Percentiles rank a stretch among this genome's conserved stretches.
phyloP scores from a whole-genome alignment of 92 coral and sea anemone species.

The Palythoa caribaeorum region DNA sequence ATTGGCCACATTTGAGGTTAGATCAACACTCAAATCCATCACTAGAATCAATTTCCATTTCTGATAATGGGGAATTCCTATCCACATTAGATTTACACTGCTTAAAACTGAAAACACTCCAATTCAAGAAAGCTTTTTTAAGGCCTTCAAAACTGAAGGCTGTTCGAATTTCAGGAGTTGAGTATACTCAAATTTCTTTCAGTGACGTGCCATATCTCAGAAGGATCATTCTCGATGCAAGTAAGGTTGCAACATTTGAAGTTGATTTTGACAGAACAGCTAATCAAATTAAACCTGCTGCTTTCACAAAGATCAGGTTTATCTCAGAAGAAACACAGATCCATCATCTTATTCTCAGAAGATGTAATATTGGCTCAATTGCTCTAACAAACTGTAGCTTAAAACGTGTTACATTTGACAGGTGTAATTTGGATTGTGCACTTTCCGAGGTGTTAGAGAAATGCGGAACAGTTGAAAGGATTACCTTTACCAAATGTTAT shows the following conservation, averaged over 20 bases:
- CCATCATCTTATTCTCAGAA: constrained; percentile 61
- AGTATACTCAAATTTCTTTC: constrained; percentile 52
- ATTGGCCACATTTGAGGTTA: constrained; percentile 70
- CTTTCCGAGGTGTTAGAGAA: constrained; percentile 57
- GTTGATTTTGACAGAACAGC: constrained; percentile 79
- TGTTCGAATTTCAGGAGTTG: constrained; percentile 53
- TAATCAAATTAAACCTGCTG: constrained; percentile 76
- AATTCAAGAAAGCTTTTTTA: constrained; percentile 69
- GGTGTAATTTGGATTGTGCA: constrained; percentile 77
- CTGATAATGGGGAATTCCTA: constrained; percentile 77
- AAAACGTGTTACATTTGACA: constrained; percentile 67
- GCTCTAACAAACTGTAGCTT: constrained; percentile 58
- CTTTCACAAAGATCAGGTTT: constrained; percentile 71
- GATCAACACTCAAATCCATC: constrained; percentile 85
- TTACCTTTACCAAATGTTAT: constrained; percentile 76
- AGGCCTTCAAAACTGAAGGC: constrained; percentile 73
- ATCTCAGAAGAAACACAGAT: constrained; percentile 40
- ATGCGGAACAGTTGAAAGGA: constrained; percentile 57
- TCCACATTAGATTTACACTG: constrained; percentile 76
- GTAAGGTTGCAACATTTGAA: constrained; percentile 58
- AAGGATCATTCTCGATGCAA: constrained; percentile 63
- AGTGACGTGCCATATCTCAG: constrained; percentile 76
- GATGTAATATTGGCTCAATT: constrained; percentile 72
- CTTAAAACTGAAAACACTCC: constrained; percentile 70
- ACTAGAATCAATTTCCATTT: constrained; percentile 60